A percentile compares a stretch with the other conserved stretches of the same genome.
These are phyloP conservation scores for Tenebrosternarchus preto DNA, from an alignment of 2,113 vertebrate genomes.

Conservation along the genomic window DNA sequence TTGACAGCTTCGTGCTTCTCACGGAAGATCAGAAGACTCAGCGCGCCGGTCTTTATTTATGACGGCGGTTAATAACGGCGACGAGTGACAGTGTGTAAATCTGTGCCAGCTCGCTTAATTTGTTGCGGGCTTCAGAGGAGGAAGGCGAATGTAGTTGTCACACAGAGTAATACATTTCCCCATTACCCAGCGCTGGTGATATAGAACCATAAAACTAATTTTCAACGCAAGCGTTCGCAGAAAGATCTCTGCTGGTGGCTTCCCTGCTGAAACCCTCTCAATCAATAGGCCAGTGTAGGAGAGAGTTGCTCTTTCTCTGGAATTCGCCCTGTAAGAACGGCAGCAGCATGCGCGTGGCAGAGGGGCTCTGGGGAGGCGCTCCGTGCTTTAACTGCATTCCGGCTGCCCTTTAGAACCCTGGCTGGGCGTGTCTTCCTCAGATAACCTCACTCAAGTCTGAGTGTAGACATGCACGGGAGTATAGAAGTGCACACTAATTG, in stretches of 20 bases:
- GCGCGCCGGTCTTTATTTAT: slow-evolving; percentile 54
- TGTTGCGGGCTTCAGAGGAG: slow-evolving; percentile 55
- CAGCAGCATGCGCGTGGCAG: not conserved
- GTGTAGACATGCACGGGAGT: not conserved
- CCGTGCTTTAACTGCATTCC: not conserved
- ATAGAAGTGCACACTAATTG: not conserved
- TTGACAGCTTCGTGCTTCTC: slow-evolving; percentile 53
- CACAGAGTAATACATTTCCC: slow-evolving; percentile 55
- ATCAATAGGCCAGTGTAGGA: slow-evolving; percentile 51
- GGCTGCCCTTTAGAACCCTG: slow-evolving; percentile 3
- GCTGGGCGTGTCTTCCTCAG: not conserved
- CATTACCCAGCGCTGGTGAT: slow-evolving; percentile 50
- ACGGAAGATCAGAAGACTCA: slow-evolving; percentile 50
- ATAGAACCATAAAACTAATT: slow-evolving; percentile 54
- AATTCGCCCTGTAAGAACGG: not conserved
- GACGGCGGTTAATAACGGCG: slow-evolving; percentile 57
- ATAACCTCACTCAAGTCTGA: not conserved
- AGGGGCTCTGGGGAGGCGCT: not conserved
- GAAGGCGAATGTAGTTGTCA: slow-evolving; percentile 60
- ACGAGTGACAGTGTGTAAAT: slow-evolving; percentile 55
- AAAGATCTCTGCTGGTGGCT: not conserved
- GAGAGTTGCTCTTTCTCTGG: not conserved
- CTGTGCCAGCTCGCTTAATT: slow-evolving; percentile 58
- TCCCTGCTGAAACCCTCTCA: slow-evolving; percentile 38
- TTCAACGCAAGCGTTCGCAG: slow-evolving; percentile 5